A percentile compares a stretch with the other conserved stretches of the same genome.
These are phyloP conservation scores for Sipha flava DNA, from an alignment of 1,140 invertebrate genomes.

Conservation along the genomic window DNA sequence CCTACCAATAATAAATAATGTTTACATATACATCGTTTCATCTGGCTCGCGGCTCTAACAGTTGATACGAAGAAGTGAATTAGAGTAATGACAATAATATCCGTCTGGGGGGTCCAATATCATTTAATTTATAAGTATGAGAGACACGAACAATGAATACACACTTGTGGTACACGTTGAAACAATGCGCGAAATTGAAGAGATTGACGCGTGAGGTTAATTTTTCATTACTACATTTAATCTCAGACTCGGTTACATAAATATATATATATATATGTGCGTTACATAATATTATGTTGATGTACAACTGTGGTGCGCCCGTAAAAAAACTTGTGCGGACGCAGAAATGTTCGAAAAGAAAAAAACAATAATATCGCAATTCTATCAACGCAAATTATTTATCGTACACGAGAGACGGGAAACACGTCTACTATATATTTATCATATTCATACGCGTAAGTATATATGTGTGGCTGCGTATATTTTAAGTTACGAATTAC, in stretches of 20 bases:
- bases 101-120: conserved; percentile 13
- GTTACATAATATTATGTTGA: not conserved
- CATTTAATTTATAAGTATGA: conserved; percentile 15
- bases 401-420: not conserved
- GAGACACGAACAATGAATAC: not conserved
- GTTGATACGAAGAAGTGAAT: not conserved
- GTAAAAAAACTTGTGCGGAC: not conserved
- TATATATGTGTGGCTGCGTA: no score
- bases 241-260: not conserved
- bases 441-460: no score
- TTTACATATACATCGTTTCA: not conserved
- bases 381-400: not conserved
- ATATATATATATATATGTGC: no score
- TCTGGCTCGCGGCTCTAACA: not conserved
- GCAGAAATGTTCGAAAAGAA: not conserved
- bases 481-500: not conserved
- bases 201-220: not conserved
- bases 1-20: not conserved
- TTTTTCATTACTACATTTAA: not conserved
- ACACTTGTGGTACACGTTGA: not conserved
- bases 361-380: no score
- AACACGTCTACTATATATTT: no score
- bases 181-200: not conserved
- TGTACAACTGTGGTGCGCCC: not conserved
- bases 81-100: conserved; percentile 3